Base-by-base conservation (phyloP, 2,888 invertebrate genomes). In the Lycia hirtaria region DNA sequence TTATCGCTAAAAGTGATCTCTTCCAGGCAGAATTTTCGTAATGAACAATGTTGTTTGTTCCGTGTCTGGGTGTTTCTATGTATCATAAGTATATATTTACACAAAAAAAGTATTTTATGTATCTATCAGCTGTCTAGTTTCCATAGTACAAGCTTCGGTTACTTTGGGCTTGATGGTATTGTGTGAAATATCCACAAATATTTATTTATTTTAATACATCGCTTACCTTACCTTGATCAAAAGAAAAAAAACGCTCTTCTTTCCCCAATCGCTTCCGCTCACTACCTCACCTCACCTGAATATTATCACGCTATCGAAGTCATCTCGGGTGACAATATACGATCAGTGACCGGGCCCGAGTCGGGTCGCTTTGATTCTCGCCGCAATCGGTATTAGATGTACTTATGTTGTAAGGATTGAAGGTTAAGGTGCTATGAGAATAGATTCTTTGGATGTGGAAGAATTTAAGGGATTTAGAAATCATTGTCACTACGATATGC, bases 281-380 rank as follows among this genome's bases (percentile, higher is more conserved):
- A 59, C 71, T 50, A 74, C 64, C 9, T n/a, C 57, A 58, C 14
- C 49, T 44, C 7, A 44, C 32, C 52, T 68, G 55, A 59, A 73
- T 64, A 78, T 78, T 77, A 81, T 81, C 80, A 82, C 76, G 75
- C 78, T 88, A 91, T 91, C 88, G 71, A 68, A 85, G 80, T 80
- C 81, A 89, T 91, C 89, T 88, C 78, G 73, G 85, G 87, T 84
- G 90, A 90, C 91, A 89, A 90, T 88, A 87, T 90, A 89, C 86
- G 88, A 90, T 87, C 88, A 85, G 80, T 84, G 88, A 88, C 89
- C 85, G 81, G 74, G 79, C 74, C 77, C 51, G 52, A 57, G 53
- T 81, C 76, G 72, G 85, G 86, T 87, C 83, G 76, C 88, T 89
- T 88, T 88, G 88, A 88, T 66, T 79, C 71, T 73, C 66, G 73